These are phyloP conservation scores for Speoplatyrhinus poulsoni DNA, from an alignment of 2,113 vertebrate genomes.

Conservation along the genomic window DNA sequence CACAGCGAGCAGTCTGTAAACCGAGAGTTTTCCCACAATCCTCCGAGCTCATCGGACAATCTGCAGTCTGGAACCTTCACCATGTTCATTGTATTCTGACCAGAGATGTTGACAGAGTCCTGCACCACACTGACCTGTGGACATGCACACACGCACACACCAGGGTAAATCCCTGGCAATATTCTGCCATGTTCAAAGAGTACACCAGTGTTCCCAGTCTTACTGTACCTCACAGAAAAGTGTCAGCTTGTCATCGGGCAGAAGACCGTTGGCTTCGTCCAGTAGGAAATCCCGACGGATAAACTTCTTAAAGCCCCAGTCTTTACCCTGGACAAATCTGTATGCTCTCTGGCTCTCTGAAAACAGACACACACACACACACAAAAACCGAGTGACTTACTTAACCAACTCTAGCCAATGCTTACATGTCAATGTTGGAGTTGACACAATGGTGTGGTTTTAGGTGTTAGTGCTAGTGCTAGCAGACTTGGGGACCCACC, in stretches of 20 bases:
- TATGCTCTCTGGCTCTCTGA: constrained; percentile 80
- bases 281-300: constrained; percentile 79
- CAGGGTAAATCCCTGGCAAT: neutral
- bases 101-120: constrained; percentile 97
- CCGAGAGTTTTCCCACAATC: constrained; percentile 95
- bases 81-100: constrained; percentile 99
- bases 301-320: constrained; percentile 81
- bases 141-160: neutral
- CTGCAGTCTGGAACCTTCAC: constrained; percentile 97
- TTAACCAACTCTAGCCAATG: no score
- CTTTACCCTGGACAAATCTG: constrained; percentile 79
- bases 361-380: constrained; percentile 10
- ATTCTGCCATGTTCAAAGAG: neutral
- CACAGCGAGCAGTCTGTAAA: constrained; percentile 97
- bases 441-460: neutral
- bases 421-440: no score
- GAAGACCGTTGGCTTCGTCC: constrained; percentile 77
- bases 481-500: constrained; percentile 68
- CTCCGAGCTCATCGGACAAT: constrained; percentile 92
- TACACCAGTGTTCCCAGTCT: no score
- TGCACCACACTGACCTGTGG: constrained; percentile 95
- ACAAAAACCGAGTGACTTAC: neutral
- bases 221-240: constrained; percentile 77
- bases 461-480: no score
- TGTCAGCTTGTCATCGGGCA: constrained; percentile 79